A percentile compares a stretch with the other conserved stretches of the same genome.
phyloP scores from a whole-genome alignment of 2,113 vertebrate species.

The Macroglossus sobrinus region DNA sequence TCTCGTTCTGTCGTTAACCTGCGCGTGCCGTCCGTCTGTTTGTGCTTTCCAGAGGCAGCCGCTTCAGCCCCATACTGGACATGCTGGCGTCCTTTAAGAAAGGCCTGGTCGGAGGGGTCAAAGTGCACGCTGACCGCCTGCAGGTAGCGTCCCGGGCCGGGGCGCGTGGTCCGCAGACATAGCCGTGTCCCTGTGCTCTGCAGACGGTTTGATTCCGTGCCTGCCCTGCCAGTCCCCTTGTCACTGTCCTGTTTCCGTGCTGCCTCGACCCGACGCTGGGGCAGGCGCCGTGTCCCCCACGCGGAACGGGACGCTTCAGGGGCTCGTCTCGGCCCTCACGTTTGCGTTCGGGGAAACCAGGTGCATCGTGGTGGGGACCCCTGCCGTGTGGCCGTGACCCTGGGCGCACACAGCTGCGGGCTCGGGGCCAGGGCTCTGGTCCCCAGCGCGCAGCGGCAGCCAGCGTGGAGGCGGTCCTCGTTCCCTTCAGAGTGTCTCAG shows the following conservation, averaged over 20 bases:
- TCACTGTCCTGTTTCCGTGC: not conserved
- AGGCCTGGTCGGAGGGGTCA: constrained; percentile 94
- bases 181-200: not conserved
- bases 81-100: constrained; percentile 98
- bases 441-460: too few species aligned
- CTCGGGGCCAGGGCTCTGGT: too few species aligned
- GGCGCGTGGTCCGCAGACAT: not conserved
- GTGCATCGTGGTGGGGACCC: too few species aligned
- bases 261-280: not conserved
- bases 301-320: not conserved
- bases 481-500: too few species aligned
- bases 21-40: not conserved
- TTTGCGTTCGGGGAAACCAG: too few species aligned
- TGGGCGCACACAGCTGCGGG: too few species aligned
- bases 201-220: not conserved
- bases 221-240: not conserved
- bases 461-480: too few species aligned
- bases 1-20: not conserved
- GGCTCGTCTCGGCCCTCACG: not conserved
- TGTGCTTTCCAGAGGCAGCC: constrained; percentile 89
- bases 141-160: constrained; percentile 85
- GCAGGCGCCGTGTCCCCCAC: not conserved
- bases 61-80: constrained; percentile 96
- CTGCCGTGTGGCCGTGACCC: too few species aligned
- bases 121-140: constrained; percentile 96